Base-by-base conservation (phyloP, 2,888 invertebrate genomes). In the Tinea semifulvella region DNA sequence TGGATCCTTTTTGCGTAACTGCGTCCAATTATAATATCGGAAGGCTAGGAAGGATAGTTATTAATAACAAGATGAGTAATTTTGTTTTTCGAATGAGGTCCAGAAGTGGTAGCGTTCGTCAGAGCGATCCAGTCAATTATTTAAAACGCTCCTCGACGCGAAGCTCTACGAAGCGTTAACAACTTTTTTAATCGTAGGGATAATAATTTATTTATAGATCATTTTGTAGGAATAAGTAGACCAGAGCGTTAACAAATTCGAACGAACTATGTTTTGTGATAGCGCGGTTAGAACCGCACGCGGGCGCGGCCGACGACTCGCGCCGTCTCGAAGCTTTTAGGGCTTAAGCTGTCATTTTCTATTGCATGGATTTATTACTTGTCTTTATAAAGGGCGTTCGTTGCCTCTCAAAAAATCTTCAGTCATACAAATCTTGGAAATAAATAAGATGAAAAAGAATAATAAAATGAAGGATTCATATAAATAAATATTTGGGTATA, bases 211-310 rank as follows among this genome's bases (percentile, higher is more conserved):
- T 77, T 42, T 79, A 61, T 72, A 63, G 68, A 76, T 72, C 75
- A 77, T 79, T 80, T 75, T 56, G 75, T 80, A 79, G 76, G 58
- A 66, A 57, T 79, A 79, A 80, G 79, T 80, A 79, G 79, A 74
- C 73, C 70, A 71, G 69, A n/a, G 66, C 64, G 75, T 63, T 75
- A 77, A 76, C 69, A 67, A 77, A 76, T 79, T 77, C 72, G 69
- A 72, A 77, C 70, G 76, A 75, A 75, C 68, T 74, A 70, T 63
- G 65, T 72, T 63, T 64, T 77, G 76, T 75, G 77, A 77, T 76
- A 77, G 68, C 63, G 65, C 59, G 58, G 55, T 53, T 49, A 59
- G 68, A 60, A 58, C 46, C 16, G 43, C 39, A 28, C 40, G 42
- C 35, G 25, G 27, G 13, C 43, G 10, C 47, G 28, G 20, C 35